Base-by-base conservation (phyloP, 2,888 invertebrate species). In the Dolomedes plantarius region DNA sequence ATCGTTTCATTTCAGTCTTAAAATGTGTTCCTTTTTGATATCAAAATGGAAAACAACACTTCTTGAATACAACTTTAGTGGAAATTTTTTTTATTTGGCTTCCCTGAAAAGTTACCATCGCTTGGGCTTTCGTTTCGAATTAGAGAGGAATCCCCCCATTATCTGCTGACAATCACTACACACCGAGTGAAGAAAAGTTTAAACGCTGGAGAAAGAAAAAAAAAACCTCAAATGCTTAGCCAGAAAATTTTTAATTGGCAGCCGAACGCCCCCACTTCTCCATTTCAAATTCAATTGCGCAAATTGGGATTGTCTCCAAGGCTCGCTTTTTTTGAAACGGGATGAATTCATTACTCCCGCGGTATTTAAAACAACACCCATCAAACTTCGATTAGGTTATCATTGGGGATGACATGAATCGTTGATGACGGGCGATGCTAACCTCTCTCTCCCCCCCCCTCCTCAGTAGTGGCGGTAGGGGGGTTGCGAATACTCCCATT, bases 381-480 rank as follows among this genome's bases (percentile, higher is more conserved):
- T 85, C 83, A 85, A 85, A 85, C 83, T 85, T 78, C 83, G 73
- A 85, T 85, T 85, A 85, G 73, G 77, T 78, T 73, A 78, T 65
- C 27, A 73, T 78, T 50, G 64, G 56, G 23, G 64, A 27, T 71
- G 72, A 77, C 68, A 68, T 85, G 73, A 82, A 82, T 82, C 75
- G 71, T 75, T 76, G 32, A 62, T 64, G 82, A 71, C 75, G 65
- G 56, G 56, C 39, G 23, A 29, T 75, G 2, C 56, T 56, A 82
- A 82, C 56, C 41, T 36, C 27, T n/a, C 62, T 11, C 1, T 56
- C 56, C 3, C 74, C 28, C 64, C 13, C 64, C 7, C 7, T 46
- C 2, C 46, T 46, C 11, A 29, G 29, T 13, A 13, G 27, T 32
- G 67, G 65, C n/a, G 65, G 32, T n/a, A 11, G 32, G 23, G 29